phyloP scores from a whole-genome alignment of 2,888 invertebrate species.

The Meteorus colon region DNA sequence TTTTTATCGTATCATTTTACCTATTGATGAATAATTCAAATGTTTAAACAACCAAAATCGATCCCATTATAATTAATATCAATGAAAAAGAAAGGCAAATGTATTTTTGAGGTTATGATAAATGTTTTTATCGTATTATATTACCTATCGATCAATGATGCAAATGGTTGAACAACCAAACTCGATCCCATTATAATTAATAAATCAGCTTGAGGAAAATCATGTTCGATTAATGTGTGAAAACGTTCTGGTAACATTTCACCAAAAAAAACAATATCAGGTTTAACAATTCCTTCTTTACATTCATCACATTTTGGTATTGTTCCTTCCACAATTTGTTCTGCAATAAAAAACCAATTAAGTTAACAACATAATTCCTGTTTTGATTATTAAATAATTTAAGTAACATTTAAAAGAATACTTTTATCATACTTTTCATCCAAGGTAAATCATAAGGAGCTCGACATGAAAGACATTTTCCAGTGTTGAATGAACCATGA shows the following conservation, averaged over 20 bases:
- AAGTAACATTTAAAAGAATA: conserved; percentile 17
- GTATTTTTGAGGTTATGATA: no score
- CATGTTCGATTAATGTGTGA: conserved; percentile 79
- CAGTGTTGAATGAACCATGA: conserved; percentile 93
- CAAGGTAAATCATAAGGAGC: conserved; percentile 84
- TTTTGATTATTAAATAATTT: no score
- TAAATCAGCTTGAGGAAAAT: conserved; percentile 90
- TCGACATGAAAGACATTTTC: conserved; percentile 87
- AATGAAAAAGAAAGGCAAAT: neutral
- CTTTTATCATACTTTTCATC: conserved; percentile 83
- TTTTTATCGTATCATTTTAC: conserved; percentile 72
- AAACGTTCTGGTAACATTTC: conserved; percentile 90
- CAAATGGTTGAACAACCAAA: conserved; percentile 95
- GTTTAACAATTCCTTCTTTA: conserved; percentile 87
- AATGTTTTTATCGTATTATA: conserved; percentile 48
- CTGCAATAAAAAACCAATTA: conserved; percentile 72
- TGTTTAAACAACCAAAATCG: conserved; percentile 94
- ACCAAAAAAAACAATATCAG: conserved; percentile 97
- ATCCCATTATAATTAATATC: conserved; percentile 94
- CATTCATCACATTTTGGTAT: conserved; percentile 87
- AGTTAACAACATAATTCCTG: neutral
- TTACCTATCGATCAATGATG: conserved; percentile 88
- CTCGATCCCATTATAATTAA: conserved; percentile 97
- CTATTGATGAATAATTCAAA: conserved; percentile 91
- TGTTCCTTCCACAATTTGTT: conserved; percentile 81